Evolutionary conservation across 92 coral and sea anemone genomes (phyloP).

Genomic region (Micromussa lordhowensis): DNA sequence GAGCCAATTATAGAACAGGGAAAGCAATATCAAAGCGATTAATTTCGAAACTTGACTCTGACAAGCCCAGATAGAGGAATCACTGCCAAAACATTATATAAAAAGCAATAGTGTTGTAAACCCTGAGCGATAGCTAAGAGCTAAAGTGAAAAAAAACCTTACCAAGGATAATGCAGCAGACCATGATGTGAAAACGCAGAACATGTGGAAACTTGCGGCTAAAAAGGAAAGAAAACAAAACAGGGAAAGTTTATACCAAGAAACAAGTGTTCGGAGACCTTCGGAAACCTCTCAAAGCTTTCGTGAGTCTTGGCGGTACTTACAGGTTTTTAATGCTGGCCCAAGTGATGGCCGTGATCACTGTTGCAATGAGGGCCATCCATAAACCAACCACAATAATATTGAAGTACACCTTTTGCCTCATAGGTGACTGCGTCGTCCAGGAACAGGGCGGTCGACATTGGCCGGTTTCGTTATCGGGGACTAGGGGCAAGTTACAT

Average conservation of each 20-base stretch:
- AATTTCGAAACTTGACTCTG: neutral
- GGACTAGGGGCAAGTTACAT: constrained; percentile 82
- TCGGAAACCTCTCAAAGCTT: neutral
- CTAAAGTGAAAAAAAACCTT: constrained; percentile 17
- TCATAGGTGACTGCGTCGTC: constrained; percentile 74
- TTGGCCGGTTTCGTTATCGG: constrained; percentile 56
- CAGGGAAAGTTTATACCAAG: neutral
- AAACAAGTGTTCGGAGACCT: neutral
- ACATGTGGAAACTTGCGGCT: constrained; percentile 94
- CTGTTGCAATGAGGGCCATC: constrained; percentile 81
- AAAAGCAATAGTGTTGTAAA: too few species aligned
- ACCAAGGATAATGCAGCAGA: constrained; percentile 84
- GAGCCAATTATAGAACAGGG: neutral
- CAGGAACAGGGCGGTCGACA: constrained; percentile 94
- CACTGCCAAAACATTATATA: too few species aligned
- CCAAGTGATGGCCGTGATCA: constrained; percentile 84
- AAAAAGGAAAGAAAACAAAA: neutral
- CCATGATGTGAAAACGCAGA: constrained; percentile 84
- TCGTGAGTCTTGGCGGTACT: constrained; percentile 20
- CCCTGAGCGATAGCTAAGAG: neutral
- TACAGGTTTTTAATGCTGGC: constrained; percentile 79
- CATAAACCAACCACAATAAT: constrained; percentile 82
- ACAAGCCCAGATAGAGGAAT: too few species aligned
- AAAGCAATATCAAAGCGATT: neutral
- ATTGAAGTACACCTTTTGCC: constrained; percentile 60